phyloP scores from a whole-genome alignment of 1,140 invertebrate species.

The Scaptomyza montana region DNA sequence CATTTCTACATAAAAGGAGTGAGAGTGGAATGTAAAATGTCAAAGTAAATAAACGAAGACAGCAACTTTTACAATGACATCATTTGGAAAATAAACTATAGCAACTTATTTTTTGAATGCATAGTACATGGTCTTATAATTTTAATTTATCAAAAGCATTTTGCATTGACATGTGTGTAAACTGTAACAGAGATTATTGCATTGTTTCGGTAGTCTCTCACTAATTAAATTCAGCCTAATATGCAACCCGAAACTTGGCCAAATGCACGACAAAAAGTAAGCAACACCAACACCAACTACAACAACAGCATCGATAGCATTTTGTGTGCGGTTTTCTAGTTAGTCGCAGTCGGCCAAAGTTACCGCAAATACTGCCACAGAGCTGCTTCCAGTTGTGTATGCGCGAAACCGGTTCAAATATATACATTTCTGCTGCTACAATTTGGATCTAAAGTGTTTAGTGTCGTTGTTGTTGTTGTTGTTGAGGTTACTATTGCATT shows the following conservation, averaged over 20 bases:
- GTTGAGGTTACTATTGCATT: conserved; percentile 29
- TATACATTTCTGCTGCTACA: conserved; percentile 58
- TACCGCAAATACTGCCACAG: conserved; percentile 45
- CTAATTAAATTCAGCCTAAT: conserved; percentile 52
- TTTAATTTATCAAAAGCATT: conserved; percentile 14
- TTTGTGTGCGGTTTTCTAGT: conserved; percentile 56
- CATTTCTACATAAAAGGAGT: conserved; percentile 78
- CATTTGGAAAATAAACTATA: conserved; percentile 40
- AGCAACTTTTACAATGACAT: conserved; percentile 73
- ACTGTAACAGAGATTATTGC: conserved; percentile 23
- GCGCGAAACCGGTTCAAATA: conserved; percentile 73
- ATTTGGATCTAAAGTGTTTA: conserved; percentile 72
- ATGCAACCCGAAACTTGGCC: conserved; percentile 52
- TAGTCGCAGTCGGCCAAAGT: conserved; percentile 50
- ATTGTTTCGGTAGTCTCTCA: conserved; percentile 33
- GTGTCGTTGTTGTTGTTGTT: conserved; percentile 21
- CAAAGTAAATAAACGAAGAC: conserved; percentile 49
- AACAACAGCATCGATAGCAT: conserved; percentile 28
- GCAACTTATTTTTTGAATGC: neutral
- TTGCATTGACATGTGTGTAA: conserved; percentile 10
- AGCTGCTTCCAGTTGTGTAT: conserved; percentile 57
- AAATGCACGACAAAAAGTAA: conserved; percentile 32
- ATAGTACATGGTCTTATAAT: neutral
- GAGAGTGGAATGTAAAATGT: conserved; percentile 81
- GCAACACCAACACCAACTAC: conserved; percentile 8